A percentile compares a stretch with the other conserved stretches of the same genome.
These are phyloP conservation scores for Hystrix cristata DNA, from an alignment of 2,113 vertebrate genomes.

Conservation along the genomic window DNA sequence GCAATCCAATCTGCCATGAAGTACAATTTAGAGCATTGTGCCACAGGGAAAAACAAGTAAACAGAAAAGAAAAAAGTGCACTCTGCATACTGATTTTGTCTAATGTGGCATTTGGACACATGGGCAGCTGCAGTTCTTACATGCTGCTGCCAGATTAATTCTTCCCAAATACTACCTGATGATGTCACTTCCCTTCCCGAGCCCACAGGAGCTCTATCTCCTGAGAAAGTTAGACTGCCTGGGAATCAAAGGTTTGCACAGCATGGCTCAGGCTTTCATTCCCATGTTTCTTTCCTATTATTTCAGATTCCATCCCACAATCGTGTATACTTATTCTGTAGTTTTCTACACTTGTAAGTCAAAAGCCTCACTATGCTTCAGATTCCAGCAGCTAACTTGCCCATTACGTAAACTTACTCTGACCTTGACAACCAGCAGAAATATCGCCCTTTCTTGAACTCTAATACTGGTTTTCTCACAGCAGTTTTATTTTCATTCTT, in stretches of 20 bases:
- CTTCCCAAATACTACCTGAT: neutral
- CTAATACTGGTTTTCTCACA: neutral
- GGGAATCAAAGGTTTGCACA: neutral
- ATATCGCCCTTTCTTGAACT: neutral
- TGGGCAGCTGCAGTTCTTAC: neutral
- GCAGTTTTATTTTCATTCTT: neutral
- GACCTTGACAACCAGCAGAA: neutral
- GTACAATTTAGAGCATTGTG: slow-evolving; percentile 1
- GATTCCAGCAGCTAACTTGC: neutral
- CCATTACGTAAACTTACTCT: neutral
- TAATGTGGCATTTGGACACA: slow-evolving; percentile 63
- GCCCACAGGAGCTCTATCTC: neutral
- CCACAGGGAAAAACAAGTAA: slow-evolving; percentile 54
- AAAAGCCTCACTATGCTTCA: neutral
- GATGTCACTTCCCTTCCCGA: neutral
- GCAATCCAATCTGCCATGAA: slow-evolving; percentile 17
- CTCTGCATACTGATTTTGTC: slow-evolving; percentile 63
- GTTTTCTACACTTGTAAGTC: neutral
- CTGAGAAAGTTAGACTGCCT: neutral
- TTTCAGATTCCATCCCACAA: slow-evolving; percentile 45
- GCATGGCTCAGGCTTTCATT: neutral
- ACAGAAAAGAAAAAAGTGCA: slow-evolving; percentile 19
- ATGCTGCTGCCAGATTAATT: slow-evolving; percentile 13
- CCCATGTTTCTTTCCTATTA: neutral
- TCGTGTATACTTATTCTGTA: neutral